Percentiles rank a stretch among this genome's conserved stretches.
Evolutionary conservation across 2,888 invertebrate genomes (phyloP).

Genomic region (Tribolium freemani): DNA sequence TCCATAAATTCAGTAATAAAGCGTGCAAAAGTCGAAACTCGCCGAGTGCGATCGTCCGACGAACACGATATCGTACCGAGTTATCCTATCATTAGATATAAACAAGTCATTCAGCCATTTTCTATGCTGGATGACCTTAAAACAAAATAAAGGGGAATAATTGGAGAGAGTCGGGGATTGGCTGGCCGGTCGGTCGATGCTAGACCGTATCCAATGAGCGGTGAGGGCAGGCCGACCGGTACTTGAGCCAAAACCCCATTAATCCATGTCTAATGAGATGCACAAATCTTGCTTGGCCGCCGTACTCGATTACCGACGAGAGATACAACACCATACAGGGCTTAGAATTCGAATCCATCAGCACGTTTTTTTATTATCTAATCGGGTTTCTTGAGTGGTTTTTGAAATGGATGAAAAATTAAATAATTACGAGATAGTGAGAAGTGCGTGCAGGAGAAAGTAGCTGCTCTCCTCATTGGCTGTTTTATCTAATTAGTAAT

Average conservation of each 20-base stretch:
- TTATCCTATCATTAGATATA: slow-evolving; percentile 49
- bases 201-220: slow-evolving; percentile 54
- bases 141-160: slow-evolving; percentile 67
- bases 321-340: not conserved
- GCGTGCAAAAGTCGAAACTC: not conserved
- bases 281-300: slow-evolving; percentile 52
- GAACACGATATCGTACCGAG: slow-evolving; percentile 12
- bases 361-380: not conserved
- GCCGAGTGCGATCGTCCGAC: slow-evolving; percentile 1
- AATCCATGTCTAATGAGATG: slow-evolving; percentile 67
- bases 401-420: not conserved
- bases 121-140: slow-evolving; percentile 66
- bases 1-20: slow-evolving; percentile 3
- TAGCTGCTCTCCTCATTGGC: not conserved
- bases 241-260: slow-evolving; percentile 64
- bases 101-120: slow-evolving; percentile 65
- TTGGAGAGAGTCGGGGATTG: slow-evolving; percentile 64
- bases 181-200: slow-evolving; percentile 58
- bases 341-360: not conserved
- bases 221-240: slow-evolving; percentile 58
- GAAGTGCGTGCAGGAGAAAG: not conserved
- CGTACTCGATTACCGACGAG: slow-evolving; percentile 10
- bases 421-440: not conserved
- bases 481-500: too few species aligned
- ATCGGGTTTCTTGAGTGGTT: not conserved